Evolutionary conservation across 2,797 vertebrate genomes (phyloP).

Genomic region (Eulemur mongoz): DNA sequence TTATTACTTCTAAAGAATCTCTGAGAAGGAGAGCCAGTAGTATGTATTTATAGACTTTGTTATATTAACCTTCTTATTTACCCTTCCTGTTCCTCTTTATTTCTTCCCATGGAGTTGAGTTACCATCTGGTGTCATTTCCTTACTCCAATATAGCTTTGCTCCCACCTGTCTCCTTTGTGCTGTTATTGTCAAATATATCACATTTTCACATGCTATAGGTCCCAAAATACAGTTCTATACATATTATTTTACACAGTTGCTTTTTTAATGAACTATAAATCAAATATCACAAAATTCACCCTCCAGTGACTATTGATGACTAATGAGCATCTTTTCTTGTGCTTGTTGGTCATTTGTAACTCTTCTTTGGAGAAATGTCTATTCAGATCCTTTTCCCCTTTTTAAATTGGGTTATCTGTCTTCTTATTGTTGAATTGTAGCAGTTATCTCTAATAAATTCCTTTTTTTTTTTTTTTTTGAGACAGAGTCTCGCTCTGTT

Average conservation of each 20-base stretch:
- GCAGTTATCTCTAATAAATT: background rate
- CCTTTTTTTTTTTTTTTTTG: background rate
- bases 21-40: background rate
- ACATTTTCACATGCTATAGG: background rate
- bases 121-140: background rate
- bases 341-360: background rate
- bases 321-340: background rate
- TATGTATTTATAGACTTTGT: background rate
- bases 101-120: background rate
- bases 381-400: background rate
- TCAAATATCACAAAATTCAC: constrained; percentile 2
- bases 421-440: background rate
- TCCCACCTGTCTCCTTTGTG: background rate
- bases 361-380: background rate
- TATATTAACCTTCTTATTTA: background rate
- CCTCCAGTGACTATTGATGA: background rate
- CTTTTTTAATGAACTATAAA: background rate
- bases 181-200: background rate
- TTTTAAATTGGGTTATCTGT: background rate
- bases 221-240: background rate
- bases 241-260: background rate
- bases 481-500: background rate
- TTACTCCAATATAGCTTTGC: background rate
- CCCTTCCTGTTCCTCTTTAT: background rate
- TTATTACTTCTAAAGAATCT: background rate